Percentiles rank a stretch among this genome's conserved stretches.
Evolutionary conservation across 2,888 invertebrate species (phyloP).

Genomic region (Laothoe populi): DNA sequence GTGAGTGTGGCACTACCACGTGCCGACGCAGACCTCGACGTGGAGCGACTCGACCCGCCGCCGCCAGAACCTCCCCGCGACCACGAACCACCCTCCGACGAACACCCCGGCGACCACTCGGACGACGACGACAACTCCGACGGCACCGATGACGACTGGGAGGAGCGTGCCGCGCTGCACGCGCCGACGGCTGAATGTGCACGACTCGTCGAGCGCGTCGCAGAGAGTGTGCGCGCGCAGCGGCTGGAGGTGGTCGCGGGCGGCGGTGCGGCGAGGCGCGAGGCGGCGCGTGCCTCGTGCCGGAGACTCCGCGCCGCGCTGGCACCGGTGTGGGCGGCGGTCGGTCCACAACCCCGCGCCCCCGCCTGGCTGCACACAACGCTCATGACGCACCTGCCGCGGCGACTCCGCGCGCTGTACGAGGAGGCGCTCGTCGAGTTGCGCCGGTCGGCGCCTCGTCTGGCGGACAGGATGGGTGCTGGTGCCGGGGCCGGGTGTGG

Average conservation of each 20-base stretch:
- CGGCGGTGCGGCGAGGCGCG: slow-evolving; percentile 34
- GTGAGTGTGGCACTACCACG: no score
- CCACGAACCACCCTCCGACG: slow-evolving; percentile 31
- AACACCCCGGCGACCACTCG: slow-evolving; percentile 32
- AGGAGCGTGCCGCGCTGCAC: slow-evolving; percentile 49
- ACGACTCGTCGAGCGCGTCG: slow-evolving; percentile 50
- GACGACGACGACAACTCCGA: slow-evolving; percentile 33
- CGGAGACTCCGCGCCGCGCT: slow-evolving; percentile 53
- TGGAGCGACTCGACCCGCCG: slow-evolving; percentile 34
- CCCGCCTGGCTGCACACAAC: slow-evolving; percentile 57
- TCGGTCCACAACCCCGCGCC: slow-evolving; percentile 37
- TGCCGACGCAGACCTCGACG: slow-evolving; percentile 36
- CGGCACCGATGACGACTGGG: slow-evolving; percentile 51
- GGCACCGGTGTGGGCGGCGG: slow-evolving; percentile 46
- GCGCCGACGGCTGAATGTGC: slow-evolving; percentile 56
- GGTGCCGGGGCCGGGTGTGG: no score
- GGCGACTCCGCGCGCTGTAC: slow-evolving; percentile 48
- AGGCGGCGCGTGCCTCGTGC: slow-evolving; percentile 40
- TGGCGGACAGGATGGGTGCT: slow-evolving; percentile 49
- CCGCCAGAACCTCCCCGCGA: slow-evolving; percentile 36
- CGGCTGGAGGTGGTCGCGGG: slow-evolving; percentile 52
- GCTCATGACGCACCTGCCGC: slow-evolving; percentile 49
- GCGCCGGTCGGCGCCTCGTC: slow-evolving; percentile 52
- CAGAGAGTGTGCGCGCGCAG: slow-evolving; percentile 48
- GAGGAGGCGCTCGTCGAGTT: slow-evolving; percentile 51